Base-by-base conservation (phyloP, 2,113 vertebrate genomes). In the Sander lucioperca region DNA sequence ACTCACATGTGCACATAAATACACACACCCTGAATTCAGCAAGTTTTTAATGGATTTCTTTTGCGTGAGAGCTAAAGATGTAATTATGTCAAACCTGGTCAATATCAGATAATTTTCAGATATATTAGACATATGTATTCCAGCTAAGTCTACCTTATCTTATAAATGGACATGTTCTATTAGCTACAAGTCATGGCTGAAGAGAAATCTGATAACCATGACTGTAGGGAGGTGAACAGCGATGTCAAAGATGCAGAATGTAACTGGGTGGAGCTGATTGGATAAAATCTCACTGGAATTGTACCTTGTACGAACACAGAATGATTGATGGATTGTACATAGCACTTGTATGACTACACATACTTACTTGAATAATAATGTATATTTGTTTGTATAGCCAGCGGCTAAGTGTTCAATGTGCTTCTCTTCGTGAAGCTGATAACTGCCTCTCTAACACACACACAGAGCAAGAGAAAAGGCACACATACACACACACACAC, bases 371-470 rank as follows among this genome's bases (percentile, higher is more conserved):
- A 56, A 61, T 66, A 39, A 69, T 80, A 33, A 62, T 83, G 27
- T 57, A 74, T 72, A 21, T 70, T 33, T 67, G 64, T 77, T 25
- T 61, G 18, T 48, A 23, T 19, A 30, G 70, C 57, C 73, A 57
- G 7, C 43, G 50, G 27, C 21, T 59, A 69, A 74, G 51, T 39
- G 59, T 73, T 78, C 63, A 74, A 18, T 71, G 47, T 75, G 21
- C 30, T 63, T 39, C 36, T 54, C 47, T 76, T 51, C 65, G 27
- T 59, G 30, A 86, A 78, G 66, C 74, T 30, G 68, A 70, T 47
- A 69, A 80, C 77, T 57, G 63, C 39, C 50, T 79, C 71, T 74
- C 63, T 48, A 19, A 57, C 59, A 69, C 68, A 64, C 53, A 77
- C 56, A 45, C 39, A 43, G 10, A 43, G 39, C n/a, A 16, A 33